Evolutionary conservation across 2,888 invertebrate species (phyloP).

Genomic region (Tethea ocularis): DNA sequence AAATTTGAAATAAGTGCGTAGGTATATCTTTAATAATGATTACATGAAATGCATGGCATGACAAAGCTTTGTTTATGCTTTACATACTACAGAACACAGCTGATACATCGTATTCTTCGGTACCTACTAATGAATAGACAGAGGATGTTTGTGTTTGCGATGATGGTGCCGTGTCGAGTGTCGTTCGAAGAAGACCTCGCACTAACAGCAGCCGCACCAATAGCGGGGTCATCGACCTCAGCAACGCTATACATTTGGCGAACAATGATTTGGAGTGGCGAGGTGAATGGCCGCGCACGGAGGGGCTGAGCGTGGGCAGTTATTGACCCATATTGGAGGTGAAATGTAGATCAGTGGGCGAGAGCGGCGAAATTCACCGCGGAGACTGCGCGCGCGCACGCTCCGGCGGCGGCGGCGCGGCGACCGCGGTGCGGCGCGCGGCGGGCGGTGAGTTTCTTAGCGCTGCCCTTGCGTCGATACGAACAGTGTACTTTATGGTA

Average conservation of each 20-base stretch:
- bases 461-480: not conserved
- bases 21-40: not conserved
- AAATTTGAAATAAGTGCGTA: not conserved
- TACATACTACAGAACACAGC: slow-evolving; percentile 22
- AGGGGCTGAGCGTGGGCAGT: slow-evolving; percentile 83
- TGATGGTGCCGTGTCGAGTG: slow-evolving; percentile 70
- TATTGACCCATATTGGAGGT: slow-evolving; percentile 83
- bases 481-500: too few relatives aligned
- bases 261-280: slow-evolving; percentile 83
- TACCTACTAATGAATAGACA: slow-evolving; percentile 39
- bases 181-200: slow-evolving; percentile 73
- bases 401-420: slow-evolving; percentile 84
- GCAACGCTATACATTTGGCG: slow-evolving; percentile 80
- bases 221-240: slow-evolving; percentile 67
- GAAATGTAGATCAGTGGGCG: slow-evolving; percentile 85
- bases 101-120: slow-evolving; percentile 30
- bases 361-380: slow-evolving; percentile 80
- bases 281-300: slow-evolving; percentile 80
- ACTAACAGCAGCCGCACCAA: slow-evolving; percentile 68
- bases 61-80: slow-evolving; percentile 22
- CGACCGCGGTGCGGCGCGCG: slow-evolving; percentile 67
- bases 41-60: slow-evolving; percentile 23
- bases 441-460: slow-evolving; percentile 7
- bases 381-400: slow-evolving; percentile 50
- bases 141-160: slow-evolving; percentile 71